Base-by-base conservation (phyloP, 2,797 vertebrate genomes). In the Pteronotus mesoamericanus region DNA sequence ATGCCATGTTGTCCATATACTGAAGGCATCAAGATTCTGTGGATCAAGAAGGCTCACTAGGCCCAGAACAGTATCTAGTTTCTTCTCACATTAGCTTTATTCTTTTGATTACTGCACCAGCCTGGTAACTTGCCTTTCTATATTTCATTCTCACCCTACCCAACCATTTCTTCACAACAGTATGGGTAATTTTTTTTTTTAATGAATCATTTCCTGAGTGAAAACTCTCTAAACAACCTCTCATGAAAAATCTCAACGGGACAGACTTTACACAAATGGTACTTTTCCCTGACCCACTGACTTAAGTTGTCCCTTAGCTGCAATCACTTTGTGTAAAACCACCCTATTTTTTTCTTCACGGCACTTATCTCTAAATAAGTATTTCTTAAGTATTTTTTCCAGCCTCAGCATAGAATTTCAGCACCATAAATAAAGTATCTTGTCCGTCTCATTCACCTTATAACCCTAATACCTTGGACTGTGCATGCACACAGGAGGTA, bases 21-120 rank as follows among this genome's bases (percentile, higher is more conserved):
- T 18, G 5, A 57, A 16, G 3, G 9, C 16, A 14, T 0, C 15
- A 7, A n/a, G 61, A 16, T 16, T 64, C 1, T 48, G 32, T 2
- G 1, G 8, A 68, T 44, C 19, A 77, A 51, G n/a, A 12, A 78
- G n/a, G 1, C 2, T 68, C 64, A 29, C 44, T 24, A 57, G 16
- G 15, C 9, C 34, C 19, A 26, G 29, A 84, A 37, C 0, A 64
- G 4, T 29, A 68, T 14, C 6, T 77, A 7, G 79, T 69, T 64
- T 32, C 22, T 88, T 26, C 21, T 42, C 22, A 46, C 72, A 46
- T 22, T 6, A 55, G 29, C 46, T 53, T 9, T 61, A 84, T 77
- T 57, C 37, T 71, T 72, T 42, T 42, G 18, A 18, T 19, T 55
- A 34, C 5, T 51, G 29, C 12, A 57, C 42, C 26, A 24, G 5